Base-by-base conservation (phyloP, 30 jellyfish, hydroid and myxozoan genomes). In the Cassiopea xamachana region DNA sequence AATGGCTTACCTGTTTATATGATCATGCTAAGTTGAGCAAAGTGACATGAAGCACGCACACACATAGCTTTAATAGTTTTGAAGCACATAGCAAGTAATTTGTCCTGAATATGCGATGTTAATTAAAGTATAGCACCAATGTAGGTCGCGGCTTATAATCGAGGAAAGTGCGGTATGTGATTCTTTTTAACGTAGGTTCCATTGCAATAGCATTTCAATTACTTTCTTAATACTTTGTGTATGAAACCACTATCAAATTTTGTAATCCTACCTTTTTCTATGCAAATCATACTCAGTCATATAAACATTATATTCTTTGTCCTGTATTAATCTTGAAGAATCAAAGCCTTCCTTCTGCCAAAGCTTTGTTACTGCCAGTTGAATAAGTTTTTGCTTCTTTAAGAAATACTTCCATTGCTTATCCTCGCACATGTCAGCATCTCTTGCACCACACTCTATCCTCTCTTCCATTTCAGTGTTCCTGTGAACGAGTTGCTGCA, bases 281-380 rank as follows among this genome's bases (percentile, higher is more conserved):
- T 71, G 15, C 80, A 15, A 71, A 19, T 19, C 55, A 71, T 71
- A 71, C 58, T 55, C 80, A 71, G 80, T 16, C 80, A 19, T 71
- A 39, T 71, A 71, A 19, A 71, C 55, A 39, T 5, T 71, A 2
- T 71, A 14, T 10, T 87, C 89, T n/a, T 69, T 68, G 27, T 68
- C 89, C 72, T 69, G 68, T 15, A 71, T 47, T 12, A 87, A 74
- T 43, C 83, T 49, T 48, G 94, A 82, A 1, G 88, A 80, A 55
- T 87, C 94, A 27, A 87, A 76, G 51, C 94, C 94, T 78, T 87
- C 94, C 68, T 87, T 82, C 45, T 70, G 87, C 86, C 94, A 87
- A 27, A 87, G 48, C 47, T 87, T 87, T 39, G 94, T 77, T 17
- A 87, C 90, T 1, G 94, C 94, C 8, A 87, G 83, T 7, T 61